Conservation (phyloP, 2,888 invertebrate species). For the Cerastis leucographa region DNA sequence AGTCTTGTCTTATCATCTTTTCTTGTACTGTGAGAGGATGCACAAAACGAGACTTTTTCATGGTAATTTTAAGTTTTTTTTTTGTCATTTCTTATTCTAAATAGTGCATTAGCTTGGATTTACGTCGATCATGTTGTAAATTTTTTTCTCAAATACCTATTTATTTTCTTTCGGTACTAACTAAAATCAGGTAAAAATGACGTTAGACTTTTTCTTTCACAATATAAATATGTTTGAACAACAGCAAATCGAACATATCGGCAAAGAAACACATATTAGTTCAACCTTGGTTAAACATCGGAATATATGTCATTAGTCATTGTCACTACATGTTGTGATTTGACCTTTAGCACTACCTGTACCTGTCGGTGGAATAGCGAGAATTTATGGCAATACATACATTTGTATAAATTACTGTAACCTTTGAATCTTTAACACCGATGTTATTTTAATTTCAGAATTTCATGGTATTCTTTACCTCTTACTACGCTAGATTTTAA, state of each 20-base stretch:
- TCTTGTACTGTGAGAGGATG: background rate
- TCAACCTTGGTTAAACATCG: conserved; percentile 43
- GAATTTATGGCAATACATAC: background rate
- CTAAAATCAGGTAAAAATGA: background rate
- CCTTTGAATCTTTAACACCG: background rate
- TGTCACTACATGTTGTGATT: conserved; percentile 36
- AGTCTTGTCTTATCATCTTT: background rate
- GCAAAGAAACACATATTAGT: background rate
- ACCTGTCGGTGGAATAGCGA: conserved; percentile 9
- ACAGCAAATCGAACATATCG: background rate
- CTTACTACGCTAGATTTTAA: background rate
- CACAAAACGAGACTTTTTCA: background rate
- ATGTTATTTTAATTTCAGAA: background rate
- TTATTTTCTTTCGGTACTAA: background rate
- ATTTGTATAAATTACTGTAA: background rate
- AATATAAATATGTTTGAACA: conserved; percentile 5
- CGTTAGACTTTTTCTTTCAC: background rate
- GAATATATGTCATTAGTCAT: conserved; percentile 46
- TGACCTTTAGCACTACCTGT: conserved; percentile 41
- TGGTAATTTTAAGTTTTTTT: background rate
- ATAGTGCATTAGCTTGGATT: background rate
- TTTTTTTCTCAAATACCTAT: background rate
- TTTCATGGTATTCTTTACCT: background rate
- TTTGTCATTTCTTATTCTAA: background rate
- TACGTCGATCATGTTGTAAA: background rate